phyloP scores from a whole-genome alignment of 1,140 invertebrate genomes.

The Cotesia typhae region DNA sequence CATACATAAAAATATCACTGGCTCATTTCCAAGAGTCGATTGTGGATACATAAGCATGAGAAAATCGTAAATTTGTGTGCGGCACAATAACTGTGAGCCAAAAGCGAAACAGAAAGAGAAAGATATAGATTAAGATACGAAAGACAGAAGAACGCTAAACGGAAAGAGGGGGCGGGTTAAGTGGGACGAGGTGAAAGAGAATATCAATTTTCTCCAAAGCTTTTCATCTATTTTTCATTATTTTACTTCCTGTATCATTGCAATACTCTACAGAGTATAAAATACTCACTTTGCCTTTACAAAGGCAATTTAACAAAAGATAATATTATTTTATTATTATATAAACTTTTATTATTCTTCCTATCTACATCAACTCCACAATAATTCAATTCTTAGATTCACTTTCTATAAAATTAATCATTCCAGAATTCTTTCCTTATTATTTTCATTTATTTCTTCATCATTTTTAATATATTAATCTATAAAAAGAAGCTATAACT shows the following conservation, averaged over 20 bases:
- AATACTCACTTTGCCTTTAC: not conserved
- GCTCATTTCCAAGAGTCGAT: constrained; percentile 45
- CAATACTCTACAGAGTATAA: not conserved
- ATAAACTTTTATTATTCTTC: too few species aligned
- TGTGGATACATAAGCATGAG: constrained; percentile 45
- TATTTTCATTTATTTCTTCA: too few species aligned
- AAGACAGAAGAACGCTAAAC: constrained; percentile 3
- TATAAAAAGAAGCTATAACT: too few species aligned
- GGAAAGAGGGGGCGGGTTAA: constrained; percentile 27
- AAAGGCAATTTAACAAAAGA: too few species aligned
- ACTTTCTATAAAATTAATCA: too few species aligned
- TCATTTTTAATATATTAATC: too few species aligned
- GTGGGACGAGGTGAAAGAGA: constrained; percentile 34
- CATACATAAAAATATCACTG: constrained; percentile 51
- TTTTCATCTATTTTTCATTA: constrained; percentile 18
- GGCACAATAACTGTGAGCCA: constrained; percentile 13
- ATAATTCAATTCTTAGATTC: too few species aligned
- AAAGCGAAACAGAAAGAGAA: not conserved
- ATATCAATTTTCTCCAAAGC: constrained; percentile 25
- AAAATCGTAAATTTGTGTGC: constrained; percentile 32
- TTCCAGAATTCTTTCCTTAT: too few species aligned
- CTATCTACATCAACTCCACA: too few species aligned
- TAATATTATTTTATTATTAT: too few species aligned
- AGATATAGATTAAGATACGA: not conserved
- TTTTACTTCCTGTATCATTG: constrained; percentile 5